Conservation (phyloP, 2,113 vertebrate genomes). For the Tyrannus savana region DNA sequence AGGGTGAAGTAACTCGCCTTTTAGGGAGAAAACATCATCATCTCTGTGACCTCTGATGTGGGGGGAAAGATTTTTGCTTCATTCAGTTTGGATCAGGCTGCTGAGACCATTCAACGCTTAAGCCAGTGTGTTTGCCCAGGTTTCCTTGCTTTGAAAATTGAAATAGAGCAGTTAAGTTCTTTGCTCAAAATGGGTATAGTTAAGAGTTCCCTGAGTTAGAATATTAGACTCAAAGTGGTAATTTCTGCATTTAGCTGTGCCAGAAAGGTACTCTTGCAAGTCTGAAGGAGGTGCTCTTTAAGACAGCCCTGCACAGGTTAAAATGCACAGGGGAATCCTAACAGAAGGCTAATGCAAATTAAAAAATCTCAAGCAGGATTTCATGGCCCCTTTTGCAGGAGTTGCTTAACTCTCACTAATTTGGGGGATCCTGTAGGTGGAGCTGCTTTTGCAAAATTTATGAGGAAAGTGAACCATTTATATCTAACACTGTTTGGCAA, state of each 20-base stretch:
- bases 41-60: not conserved
- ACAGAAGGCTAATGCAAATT: not conserved
- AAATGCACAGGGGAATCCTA: not conserved
- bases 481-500: not conserved
- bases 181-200: not conserved
- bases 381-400: not conserved
- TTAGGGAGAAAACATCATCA: not conserved
- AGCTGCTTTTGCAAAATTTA: constrained; percentile 35
- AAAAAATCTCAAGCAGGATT: not conserved
- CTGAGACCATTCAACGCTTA: not conserved
- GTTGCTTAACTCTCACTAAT: not conserved
- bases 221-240: not conserved
- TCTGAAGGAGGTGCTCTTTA: not conserved
- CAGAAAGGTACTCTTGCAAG: not conserved
- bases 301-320: not conserved
- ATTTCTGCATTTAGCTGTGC: not conserved
- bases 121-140: not conserved
- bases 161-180: not conserved
- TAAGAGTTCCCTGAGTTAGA: not conserved
- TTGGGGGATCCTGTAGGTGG: not conserved
- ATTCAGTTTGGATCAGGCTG: not conserved
- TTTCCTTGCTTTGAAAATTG: not conserved
- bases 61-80: not conserved
- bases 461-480: not conserved
- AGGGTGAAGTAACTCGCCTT: not conserved